These are phyloP conservation scores for Willisornis vidua DNA, from an alignment of 2,113 vertebrate species.

Conservation along the genomic window DNA sequence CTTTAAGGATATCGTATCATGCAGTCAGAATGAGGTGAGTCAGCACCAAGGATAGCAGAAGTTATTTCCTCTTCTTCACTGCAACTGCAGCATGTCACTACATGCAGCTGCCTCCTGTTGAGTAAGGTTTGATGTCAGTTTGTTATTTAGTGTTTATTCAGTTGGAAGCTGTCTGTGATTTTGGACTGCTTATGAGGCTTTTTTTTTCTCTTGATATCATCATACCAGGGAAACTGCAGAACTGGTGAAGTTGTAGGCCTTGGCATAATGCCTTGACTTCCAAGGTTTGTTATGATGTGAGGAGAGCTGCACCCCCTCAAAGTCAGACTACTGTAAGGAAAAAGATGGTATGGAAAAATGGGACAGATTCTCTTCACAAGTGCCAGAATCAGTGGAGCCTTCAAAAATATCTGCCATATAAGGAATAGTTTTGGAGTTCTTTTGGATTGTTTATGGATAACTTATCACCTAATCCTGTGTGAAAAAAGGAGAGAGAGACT, in stretches of 20 bases:
- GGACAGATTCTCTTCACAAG: neutral
- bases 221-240: neutral
- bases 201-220: neutral
- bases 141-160: constrained; percentile 1
- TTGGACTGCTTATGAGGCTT: neutral
- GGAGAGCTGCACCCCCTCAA: neutral
- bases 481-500: constrained; percentile 46
- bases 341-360: neutral
- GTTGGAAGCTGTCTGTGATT: neutral
- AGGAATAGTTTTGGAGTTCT: constrained; percentile 30
- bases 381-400: constrained; percentile 7
- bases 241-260: neutral
- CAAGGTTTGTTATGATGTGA: neutral
- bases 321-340: neutral
- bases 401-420: constrained; percentile 1
- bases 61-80: neutral
- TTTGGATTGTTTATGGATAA: constrained; percentile 33
- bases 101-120: neutral
- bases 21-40: neutral
- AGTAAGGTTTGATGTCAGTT: constrained; percentile 27
- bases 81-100: neutral
- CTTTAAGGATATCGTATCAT: neutral
- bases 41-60: constrained; percentile 22
- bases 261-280: neutral
- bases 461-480: constrained; percentile 46